phyloP scores from a whole-genome alignment of 2,113 vertebrate species.

The Copsychus sechellarum region DNA sequence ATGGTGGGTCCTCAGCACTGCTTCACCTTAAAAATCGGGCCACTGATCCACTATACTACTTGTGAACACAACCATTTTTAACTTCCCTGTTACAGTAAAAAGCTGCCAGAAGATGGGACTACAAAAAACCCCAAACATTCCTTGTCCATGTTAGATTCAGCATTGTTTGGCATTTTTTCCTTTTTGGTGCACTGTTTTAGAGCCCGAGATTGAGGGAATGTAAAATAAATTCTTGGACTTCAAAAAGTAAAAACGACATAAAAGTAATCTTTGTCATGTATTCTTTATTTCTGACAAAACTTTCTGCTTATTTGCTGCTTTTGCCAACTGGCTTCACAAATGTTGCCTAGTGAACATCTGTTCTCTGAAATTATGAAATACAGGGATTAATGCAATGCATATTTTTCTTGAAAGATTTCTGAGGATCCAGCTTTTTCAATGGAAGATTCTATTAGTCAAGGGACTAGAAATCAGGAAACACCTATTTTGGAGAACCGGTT shows the following conservation, averaged over 20 bases:
- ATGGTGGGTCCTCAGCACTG: not conserved
- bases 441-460: not conserved
- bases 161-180: not conserved
- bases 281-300: not conserved
- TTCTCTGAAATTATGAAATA: not conserved
- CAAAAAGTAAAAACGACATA: not conserved
- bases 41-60: rapidly evolving
- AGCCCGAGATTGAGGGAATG: not conserved
- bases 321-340: not conserved
- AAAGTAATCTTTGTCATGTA: not conserved
- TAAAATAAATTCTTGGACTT: not conserved
- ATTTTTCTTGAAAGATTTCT: not conserved
- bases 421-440: not conserved
- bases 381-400: not conserved
- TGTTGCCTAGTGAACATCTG: not conserved
- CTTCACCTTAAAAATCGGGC: not conserved
- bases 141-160: not conserved
- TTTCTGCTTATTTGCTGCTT: not conserved
- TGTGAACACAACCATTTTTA: not conserved
- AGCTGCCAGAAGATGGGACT: not conserved
- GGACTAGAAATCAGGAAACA: not conserved
- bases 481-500: not conserved
- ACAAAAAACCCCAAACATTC: not conserved
- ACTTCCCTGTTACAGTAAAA: not conserved
- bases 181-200: not conserved